phyloP scores from a whole-genome alignment of 1,140 invertebrate species.

The Diorhabda carinulata region DNA sequence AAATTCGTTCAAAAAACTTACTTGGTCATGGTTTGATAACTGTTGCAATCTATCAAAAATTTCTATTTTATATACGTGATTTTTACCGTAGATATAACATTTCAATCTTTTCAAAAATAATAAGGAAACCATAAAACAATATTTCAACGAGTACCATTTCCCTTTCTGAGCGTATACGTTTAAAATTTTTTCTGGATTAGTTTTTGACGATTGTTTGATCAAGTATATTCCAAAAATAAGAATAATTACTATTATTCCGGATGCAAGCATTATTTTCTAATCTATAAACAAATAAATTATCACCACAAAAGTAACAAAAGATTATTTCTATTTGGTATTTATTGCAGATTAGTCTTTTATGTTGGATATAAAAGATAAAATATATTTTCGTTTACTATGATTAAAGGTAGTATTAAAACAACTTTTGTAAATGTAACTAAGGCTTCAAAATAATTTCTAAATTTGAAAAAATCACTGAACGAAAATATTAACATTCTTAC shows the following conservation, averaged over 20 bases:
- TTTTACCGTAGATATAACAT: slow-evolving; percentile 29
- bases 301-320: no score
- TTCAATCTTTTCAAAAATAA: slow-evolving; percentile 56
- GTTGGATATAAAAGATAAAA: no score
- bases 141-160: slow-evolving; percentile 63
- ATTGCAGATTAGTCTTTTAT: no score
- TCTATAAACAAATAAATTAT: no score
- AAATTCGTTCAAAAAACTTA: slow-evolving; percentile 33
- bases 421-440: no score
- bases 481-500: no score
- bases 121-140: slow-evolving; percentile 53
- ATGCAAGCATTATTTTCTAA: neutral
- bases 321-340: no score
- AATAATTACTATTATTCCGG: neutral
- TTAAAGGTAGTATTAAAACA: no score
- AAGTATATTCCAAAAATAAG: slow-evolving; percentile 7
- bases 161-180: slow-evolving; percentile 58
- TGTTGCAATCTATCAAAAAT: slow-evolving; percentile 59
- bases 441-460: no score
- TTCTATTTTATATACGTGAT: slow-evolving; percentile 27
- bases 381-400: no score
- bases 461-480: no score
- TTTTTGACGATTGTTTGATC: slow-evolving; percentile 12
- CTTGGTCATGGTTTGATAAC: slow-evolving; percentile 57
- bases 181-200: slow-evolving; percentile 52